Evolutionary conservation across 1,140 invertebrate genomes (phyloP), one percentile per base, ranked within the genome.

Genomic region (Ceratina japonica): DNA sequence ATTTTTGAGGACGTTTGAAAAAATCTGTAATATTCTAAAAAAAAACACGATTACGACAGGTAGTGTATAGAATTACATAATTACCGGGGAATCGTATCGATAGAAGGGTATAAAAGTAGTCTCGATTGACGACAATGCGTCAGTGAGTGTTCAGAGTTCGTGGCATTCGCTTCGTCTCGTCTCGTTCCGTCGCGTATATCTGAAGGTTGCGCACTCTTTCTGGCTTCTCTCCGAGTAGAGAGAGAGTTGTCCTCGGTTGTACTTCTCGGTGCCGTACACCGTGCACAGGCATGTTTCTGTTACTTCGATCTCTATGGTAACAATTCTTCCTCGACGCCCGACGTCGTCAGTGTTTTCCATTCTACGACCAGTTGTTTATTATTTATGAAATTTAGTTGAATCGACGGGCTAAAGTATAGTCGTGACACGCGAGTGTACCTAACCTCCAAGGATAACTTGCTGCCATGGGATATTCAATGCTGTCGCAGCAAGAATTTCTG

Each of bases 141-240:
- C 77, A 86, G 83, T 86, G 51, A 49, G 51, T 51, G 10, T 66
- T 64, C 66, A 63, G 54, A 80, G 56, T 51, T 37, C 72, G 73
- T 12, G 56, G 64, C 58, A 68, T 75, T 66, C 73, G 74, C 49
- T 37, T 37, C 62, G 69, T 56, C 24, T 56, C 16, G 18, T 0
- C 20, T 44, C 37, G 37, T 44, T 8, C 10, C 37, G 37, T 44
- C 5, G 3, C 37, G 37, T 44, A 10, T 2, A 44, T 44, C 37
- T 44, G 10, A 44, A 44, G 37, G 37, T 44, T 44, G 37, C 37
- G 37, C 37, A 44, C 37, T 44, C 37, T 44, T 44, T 44, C 37
- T 44, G 37, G 37, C 37, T 44, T 44, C 10, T 44, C 0, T 10
- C 37, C 37, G 37, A 44, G 37, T 8, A 44, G 37, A 44, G 37